A percentile compares a stretch with the other conserved stretches of the same genome.
Conservation (phyloP, 2,888 invertebrate species). For the Plebejus anna region DNA sequence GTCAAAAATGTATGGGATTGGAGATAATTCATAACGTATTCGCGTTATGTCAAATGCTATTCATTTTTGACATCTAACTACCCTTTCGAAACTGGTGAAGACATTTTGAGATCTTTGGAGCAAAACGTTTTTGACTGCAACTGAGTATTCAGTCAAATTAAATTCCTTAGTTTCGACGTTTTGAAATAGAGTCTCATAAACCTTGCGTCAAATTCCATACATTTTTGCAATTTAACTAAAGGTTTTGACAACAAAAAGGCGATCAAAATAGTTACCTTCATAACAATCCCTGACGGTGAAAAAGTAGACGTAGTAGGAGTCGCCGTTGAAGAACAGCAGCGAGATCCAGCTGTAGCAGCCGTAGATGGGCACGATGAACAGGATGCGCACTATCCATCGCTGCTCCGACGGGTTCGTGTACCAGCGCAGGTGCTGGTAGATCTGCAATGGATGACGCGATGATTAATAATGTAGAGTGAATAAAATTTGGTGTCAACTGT, state of each 20-base stretch:
- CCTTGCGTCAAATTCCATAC: no score
- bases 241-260: background rate
- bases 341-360: conserved; percentile 99
- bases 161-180: no score
- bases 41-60: no score
- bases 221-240: no score
- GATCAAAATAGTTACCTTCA: conserved; percentile 85
- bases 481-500: conserved; percentile 81
- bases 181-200: no score
- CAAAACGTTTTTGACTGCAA: no score
- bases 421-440: conserved; percentile 98
- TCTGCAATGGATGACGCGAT: conserved; percentile 80
- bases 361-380: conserved; percentile 99
- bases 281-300: conserved; percentile 99
- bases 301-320: conserved; percentile 99
- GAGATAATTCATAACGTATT: no score
- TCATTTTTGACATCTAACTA: no score
- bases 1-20: no score
- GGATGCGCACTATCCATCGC: conserved; percentile 98
- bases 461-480: background rate
- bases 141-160: no score
- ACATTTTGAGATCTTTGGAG: no score
- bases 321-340: conserved; percentile 97
- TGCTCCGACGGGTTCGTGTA: conserved; percentile 99
- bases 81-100: no score